Percentiles rank a stretch among this genome's conserved stretches.
phyloP scores from a whole-genome alignment of 1,140 invertebrate species.

The Solenopsis fugax region DNA sequence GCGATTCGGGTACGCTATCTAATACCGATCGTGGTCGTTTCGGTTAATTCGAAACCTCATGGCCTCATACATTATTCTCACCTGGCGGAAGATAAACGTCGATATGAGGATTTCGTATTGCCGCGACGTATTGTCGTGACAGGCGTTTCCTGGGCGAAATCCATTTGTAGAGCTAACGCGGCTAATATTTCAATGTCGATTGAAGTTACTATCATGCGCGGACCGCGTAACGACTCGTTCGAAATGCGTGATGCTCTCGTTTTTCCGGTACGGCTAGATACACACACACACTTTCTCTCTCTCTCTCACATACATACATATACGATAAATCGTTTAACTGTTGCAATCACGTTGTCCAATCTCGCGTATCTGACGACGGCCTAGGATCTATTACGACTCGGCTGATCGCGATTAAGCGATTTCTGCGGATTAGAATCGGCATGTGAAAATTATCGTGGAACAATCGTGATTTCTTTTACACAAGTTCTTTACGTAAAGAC shows the following conservation, averaged over 20 bases:
- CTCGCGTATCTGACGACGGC: slow-evolving; percentile 25
- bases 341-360: slow-evolving; percentile 36
- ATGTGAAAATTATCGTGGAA: slow-evolving; percentile 8
- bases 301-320: background rate
- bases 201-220: slow-evolving; percentile 46
- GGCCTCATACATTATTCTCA: slow-evolving; percentile 49
- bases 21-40: slow-evolving; percentile 15
- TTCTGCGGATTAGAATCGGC: slow-evolving; percentile 1
- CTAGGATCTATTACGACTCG: slow-evolving; percentile 46
- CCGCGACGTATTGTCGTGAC: slow-evolving; percentile 56
- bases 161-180: slow-evolving; percentile 57
- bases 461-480: background rate
- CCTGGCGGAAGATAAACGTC: slow-evolving; percentile 50
- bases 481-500: background rate
- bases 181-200: slow-evolving; percentile 60
- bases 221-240: slow-evolving; percentile 46
- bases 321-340: slow-evolving; percentile 50
- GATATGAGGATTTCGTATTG: slow-evolving; percentile 59
- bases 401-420: slow-evolving; percentile 24
- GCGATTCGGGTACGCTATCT: slow-evolving; percentile 20
- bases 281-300: background rate
- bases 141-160: slow-evolving; percentile 54
- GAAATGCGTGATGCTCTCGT: slow-evolving; percentile 39
- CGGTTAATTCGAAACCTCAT: slow-evolving; percentile 35
- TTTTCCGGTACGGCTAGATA: slow-evolving; percentile 27